Base-by-base conservation (phyloP, 1,140 invertebrate species). In the Cotesia typhae region DNA sequence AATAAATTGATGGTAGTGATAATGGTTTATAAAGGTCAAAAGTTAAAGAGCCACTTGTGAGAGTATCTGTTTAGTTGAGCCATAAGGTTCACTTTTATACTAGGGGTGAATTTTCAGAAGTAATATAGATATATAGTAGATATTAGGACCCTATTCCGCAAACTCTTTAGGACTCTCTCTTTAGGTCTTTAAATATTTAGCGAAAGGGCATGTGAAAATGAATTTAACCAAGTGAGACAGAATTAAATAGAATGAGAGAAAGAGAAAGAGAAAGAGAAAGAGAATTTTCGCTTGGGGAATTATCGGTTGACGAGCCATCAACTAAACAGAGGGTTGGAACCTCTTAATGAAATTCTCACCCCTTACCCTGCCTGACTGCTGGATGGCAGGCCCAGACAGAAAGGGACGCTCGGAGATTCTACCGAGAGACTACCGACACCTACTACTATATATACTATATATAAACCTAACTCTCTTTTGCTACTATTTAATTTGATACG, bases 341-440 rank as follows among this genome's bases (percentile, higher is more conserved):
- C 87, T 87, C 86, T 87, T 88, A 88, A 87, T 88, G 87, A 87
- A 88, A 88, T 88, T 87, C 86, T 87, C 86, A 87, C 85, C 87
- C 86, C 84, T 84, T 81, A 84, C 84, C 28, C 28, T 84, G 84
- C 1, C 28, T 84, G 84, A 85, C 82, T 85, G 80, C 79, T 81
- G 83, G 79, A 78, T 78, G 80, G 75, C 76, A 75, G 76, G 75
- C 74, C 76, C 80, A 74, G 71, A 72, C 84, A 84, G 84, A 83
- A 83, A 76, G 74, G 73, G 75, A 80, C 81, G 78, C 67, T 83
- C 77, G 74, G 78, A 81, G 80, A 78, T 74, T 78, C 77, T 75
- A 28, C 28, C 73, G 72, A 38, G 72, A 76, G 79, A 78, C 75
- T 59, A 47, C 41, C 41, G 6, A 6, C 41, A 9, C 41, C 6